phyloP scores from a whole-genome alignment of 2,113 vertebrate genomes.

The Elephantulus edwardii region DNA sequence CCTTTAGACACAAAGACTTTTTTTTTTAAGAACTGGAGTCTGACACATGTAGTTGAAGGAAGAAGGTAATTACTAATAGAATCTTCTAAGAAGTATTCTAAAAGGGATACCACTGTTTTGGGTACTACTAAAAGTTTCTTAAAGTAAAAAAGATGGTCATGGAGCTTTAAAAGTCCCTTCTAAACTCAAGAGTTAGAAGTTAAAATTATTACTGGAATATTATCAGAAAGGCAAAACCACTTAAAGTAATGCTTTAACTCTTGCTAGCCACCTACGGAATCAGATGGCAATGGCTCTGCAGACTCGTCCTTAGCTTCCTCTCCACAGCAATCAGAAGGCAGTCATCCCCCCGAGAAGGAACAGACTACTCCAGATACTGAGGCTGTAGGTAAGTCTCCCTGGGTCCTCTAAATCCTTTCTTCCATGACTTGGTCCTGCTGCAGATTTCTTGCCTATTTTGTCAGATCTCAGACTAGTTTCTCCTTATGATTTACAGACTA shows the following conservation, averaged over 20 bases:
- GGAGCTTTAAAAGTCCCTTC: not conserved
- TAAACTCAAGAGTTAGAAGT: not conserved
- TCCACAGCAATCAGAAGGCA: conserved; percentile 89
- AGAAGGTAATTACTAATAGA: conserved; percentile 9
- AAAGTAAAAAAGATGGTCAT: not conserved
- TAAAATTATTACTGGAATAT: not conserved
- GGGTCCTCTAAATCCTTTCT: not conserved
- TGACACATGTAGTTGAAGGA: conserved; percentile 30
- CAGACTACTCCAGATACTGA: conserved; percentile 93
- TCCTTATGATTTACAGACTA: conserved; percentile 9
- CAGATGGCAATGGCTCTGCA: conserved; percentile 90
- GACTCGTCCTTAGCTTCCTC: conserved; percentile 91
- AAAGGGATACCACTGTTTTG: not conserved
- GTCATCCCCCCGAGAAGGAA: conserved; percentile 87
- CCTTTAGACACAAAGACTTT: not conserved
- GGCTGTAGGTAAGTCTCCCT: conserved; percentile 87
- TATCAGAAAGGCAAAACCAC: conserved; percentile 8
- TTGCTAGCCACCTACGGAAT: conserved; percentile 91
- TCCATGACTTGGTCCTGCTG: not conserved
- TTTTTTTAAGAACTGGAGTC: not conserved
- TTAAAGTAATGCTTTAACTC: conserved; percentile 27
- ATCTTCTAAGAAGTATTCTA: conserved; percentile 30
- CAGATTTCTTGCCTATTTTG: conserved; percentile 23
- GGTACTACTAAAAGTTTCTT: not conserved
- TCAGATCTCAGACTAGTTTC: not conserved